Percentiles rank a stretch among this genome's conserved stretches.
These are phyloP conservation scores for Phrynocephalus forsythii DNA, from an alignment of 2,797 vertebrate genomes.

Conservation along the genomic window DNA sequence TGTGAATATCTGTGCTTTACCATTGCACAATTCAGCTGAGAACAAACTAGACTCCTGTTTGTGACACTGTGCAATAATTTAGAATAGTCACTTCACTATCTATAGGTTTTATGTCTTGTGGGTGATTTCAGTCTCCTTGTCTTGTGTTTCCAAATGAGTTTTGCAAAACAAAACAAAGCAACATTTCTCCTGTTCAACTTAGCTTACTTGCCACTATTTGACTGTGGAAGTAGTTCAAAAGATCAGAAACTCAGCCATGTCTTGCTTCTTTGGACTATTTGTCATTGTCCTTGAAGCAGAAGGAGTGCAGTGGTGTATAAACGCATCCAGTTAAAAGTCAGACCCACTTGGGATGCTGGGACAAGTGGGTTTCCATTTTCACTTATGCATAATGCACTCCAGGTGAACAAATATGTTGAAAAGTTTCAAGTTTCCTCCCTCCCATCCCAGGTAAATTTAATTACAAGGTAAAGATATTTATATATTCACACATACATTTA, in stretches of 20 bases:
- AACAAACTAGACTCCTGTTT: background rate
- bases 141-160: background rate
- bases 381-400: background rate
- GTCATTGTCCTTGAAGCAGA: background rate
- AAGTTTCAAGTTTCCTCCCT: background rate
- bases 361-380: background rate
- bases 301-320: background rate
- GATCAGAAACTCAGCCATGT: background rate
- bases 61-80: background rate
- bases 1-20: background rate
- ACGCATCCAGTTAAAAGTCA: background rate
- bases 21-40: background rate
- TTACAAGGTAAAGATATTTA: no score
- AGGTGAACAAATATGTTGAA: background rate
- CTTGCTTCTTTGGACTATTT: background rate
- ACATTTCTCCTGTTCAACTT: background rate
- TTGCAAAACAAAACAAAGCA: background rate
- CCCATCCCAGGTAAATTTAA: background rate
- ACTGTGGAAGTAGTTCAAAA: background rate
- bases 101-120: background rate
- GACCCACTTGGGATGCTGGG: background rate
- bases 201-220: background rate
- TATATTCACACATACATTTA: no score
- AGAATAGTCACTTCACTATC: background rate
- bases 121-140: background rate